Percentiles rank a stretch among this genome's conserved stretches.
Conservation (phyloP, 2,797 vertebrate species). For the Gallirallus australis region DNA sequence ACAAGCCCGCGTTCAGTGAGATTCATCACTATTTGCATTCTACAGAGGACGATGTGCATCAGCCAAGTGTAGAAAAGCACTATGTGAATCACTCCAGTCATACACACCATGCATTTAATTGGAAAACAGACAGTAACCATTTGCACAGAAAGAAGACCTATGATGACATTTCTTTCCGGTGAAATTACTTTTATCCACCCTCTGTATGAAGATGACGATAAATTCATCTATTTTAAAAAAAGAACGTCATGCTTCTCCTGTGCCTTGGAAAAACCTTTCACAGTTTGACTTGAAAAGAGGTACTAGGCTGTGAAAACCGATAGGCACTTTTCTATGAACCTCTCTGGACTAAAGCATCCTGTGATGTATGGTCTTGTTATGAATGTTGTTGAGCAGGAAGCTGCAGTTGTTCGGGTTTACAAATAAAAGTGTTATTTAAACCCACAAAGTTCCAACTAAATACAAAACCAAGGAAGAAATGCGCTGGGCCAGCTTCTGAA, state of each 20-base stretch:
- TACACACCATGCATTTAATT: background rate
- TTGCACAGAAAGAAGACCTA: background rate
- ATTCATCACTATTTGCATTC: background rate
- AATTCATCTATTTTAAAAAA: background rate
- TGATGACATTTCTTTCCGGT: background rate
- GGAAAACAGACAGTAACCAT: background rate
- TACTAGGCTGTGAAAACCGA: background rate
- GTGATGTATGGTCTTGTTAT: background rate
- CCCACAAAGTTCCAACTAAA: background rate
- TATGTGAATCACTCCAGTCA: conserved; percentile 50
- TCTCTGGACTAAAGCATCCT: background rate
- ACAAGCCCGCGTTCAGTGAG: conserved; percentile 36
- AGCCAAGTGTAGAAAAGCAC: background rate
- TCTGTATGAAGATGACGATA: background rate
- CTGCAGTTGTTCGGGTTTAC: background rate
- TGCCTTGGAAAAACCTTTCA: background rate
- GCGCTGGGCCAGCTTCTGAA: background rate
- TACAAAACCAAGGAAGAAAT: background rate
- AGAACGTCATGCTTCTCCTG: background rate
- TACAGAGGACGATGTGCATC: background rate
- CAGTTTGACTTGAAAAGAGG: background rate
- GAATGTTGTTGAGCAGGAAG: background rate
- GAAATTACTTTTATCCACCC: background rate
- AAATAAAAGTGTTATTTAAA: background rate
- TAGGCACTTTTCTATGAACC: background rate